Evolutionary conservation across 2,797 vertebrate species (phyloP).

Genomic region (Emydoidea blandingii): DNA sequence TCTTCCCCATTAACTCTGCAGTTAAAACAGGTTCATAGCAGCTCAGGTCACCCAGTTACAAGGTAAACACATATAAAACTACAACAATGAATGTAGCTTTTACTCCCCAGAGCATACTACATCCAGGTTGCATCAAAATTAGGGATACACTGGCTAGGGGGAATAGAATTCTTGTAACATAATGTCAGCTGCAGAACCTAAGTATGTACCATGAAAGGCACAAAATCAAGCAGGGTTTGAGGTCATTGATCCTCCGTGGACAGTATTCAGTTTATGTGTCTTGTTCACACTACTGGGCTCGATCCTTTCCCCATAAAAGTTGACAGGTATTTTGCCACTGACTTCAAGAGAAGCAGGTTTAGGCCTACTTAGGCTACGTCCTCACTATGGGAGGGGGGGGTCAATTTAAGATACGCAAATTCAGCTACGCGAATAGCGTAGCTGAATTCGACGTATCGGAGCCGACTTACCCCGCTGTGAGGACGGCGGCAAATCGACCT

Average conservation of each 20-base stretch:
- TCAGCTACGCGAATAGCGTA: too few relatives aligned
- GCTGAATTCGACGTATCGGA: too few relatives aligned
- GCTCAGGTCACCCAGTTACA: conserved; percentile 23
- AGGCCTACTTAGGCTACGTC: not conserved
- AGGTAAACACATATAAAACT: not conserved
- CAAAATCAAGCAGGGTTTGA: not conserved
- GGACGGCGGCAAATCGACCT: too few relatives aligned
- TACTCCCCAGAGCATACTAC: not conserved
- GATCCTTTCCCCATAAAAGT: accelerated
- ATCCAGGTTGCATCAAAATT: not conserved
- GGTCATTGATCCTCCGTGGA: not conserved
- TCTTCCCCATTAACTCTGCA: conserved; percentile 13
- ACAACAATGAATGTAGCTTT: conserved; percentile 26
- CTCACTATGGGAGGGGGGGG: too few relatives aligned
- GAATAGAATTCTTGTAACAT: not conserved
- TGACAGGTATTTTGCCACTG: not conserved
- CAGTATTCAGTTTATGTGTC: not conserved
- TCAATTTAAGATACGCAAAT: too few relatives aligned
- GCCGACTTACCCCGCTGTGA: too few relatives aligned
- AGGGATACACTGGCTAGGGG: not conserved
- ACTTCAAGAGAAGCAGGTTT: not conserved
- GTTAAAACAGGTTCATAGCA: conserved; percentile 50
- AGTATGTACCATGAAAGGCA: not conserved
- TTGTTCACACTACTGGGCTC: accelerated
- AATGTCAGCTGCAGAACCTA: not conserved